phyloP scores from a whole-genome alignment of 2,113 vertebrate genomes.

The Lepisosteus oculatus region DNA sequence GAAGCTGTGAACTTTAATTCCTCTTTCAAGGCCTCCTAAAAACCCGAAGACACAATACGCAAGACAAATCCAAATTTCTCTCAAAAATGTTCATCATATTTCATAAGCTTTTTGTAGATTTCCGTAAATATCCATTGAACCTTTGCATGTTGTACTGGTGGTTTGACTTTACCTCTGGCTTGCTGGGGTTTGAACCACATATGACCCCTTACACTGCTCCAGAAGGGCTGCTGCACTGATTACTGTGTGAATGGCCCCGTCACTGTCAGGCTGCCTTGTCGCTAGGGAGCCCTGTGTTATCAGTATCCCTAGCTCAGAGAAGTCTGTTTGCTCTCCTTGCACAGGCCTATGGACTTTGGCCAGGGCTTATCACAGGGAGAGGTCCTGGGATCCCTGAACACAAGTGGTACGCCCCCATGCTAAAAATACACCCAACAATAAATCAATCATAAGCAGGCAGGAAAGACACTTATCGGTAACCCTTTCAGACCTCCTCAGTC shows the following conservation, averaged over 20 bases:
- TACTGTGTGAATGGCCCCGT: conserved; percentile 50
- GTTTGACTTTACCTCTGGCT: no score
- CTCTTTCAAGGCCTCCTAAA: no score
- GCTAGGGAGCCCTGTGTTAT: conserved; percentile 30
- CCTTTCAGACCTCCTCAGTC: conserved; percentile 30
- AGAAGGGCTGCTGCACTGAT: conserved; percentile 32
- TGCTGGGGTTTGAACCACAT: conserved; percentile 36
- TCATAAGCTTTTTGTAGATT: no score
- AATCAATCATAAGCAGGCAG: background rate
- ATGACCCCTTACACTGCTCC: conserved; percentile 36
- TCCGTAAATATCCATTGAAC: no score
- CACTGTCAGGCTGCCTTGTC: background rate
- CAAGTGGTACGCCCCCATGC: conserved; percentile 15
- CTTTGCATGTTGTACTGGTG: no score
- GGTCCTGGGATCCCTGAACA: conserved; percentile 61
- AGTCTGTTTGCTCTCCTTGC: conserved; percentile 54
- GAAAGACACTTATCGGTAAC: background rate
- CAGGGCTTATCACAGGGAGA: conserved; percentile 65
- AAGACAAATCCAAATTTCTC: no score
- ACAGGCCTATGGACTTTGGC: conserved; percentile 64
- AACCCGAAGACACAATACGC: no score
- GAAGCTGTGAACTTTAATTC: no score
- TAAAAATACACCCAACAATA: conserved; percentile 26
- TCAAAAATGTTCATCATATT: no score
- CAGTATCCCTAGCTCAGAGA: conserved; percentile 12